These are phyloP conservation scores for Hycleus cichorii DNA, from an alignment of 1,140 invertebrate species.

Conservation along the genomic window DNA sequence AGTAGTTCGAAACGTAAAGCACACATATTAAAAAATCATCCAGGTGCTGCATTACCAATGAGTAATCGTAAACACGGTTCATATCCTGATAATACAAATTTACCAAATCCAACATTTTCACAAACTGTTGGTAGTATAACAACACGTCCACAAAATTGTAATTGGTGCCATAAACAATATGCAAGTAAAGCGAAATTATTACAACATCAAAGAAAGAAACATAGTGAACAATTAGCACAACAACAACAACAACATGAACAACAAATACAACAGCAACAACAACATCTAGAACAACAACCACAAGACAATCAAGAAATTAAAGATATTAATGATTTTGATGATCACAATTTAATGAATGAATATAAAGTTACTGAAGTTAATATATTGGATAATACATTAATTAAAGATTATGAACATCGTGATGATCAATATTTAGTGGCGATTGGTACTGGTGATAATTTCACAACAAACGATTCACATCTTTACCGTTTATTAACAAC, in stretches of 20 bases:
- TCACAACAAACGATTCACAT: conserved; percentile 20
- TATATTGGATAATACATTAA: conserved; percentile 13
- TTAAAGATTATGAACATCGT: conserved; percentile 18
- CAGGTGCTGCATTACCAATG: conserved; percentile 62
- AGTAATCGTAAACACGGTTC: conserved; percentile 49
- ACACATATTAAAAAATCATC: conserved; percentile 81
- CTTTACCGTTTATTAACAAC: conserved; percentile 32
- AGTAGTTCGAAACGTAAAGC: conserved; percentile 78
- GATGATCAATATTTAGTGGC: conserved; percentile 27
- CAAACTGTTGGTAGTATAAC: conserved; percentile 67
- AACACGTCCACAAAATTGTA: conserved; percentile 65
- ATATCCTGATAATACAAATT: conserved; percentile 40
- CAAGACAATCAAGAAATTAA: conserved; percentile 6
- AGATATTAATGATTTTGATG: neutral
- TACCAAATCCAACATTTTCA: conserved; percentile 58
- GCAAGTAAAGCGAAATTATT: conserved; percentile 73
- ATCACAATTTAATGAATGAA: neutral
- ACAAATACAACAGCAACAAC: no score
- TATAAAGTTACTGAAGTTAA: conserved; percentile 18
- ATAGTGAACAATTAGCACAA: conserved; percentile 35
- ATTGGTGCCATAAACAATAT: conserved; percentile 80
- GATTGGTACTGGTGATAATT: conserved; percentile 23
- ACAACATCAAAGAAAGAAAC: conserved; percentile 74
- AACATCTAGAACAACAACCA: neutral
- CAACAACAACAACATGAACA: neutral